phyloP scores from a whole-genome alignment of 2,113 vertebrate species.

The Ailuropoda melanoleuca region DNA sequence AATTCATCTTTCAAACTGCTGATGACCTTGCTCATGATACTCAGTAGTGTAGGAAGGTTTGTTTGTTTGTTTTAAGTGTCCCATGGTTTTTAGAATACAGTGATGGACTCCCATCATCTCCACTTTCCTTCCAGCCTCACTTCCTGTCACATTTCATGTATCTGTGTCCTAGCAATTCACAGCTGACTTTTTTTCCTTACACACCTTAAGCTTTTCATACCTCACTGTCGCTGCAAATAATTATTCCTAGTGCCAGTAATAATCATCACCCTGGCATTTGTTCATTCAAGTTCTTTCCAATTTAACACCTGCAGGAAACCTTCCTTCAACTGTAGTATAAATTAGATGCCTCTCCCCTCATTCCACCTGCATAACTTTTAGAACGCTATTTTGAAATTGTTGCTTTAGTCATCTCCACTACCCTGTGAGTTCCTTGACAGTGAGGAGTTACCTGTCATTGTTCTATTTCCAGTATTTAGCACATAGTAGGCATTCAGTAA shows the following conservation, averaged over 20 bases:
- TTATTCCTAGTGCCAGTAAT: not conserved
- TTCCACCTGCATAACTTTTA: not conserved
- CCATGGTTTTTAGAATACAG: not conserved
- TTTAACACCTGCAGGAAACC: not conserved
- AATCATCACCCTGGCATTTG: not conserved
- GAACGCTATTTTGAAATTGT: not conserved
- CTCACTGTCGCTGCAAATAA: not conserved
- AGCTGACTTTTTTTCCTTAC: not conserved
- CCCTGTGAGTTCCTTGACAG: not conserved
- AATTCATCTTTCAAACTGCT: not conserved
- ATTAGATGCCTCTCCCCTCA: not conserved
- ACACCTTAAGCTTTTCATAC: not conserved
- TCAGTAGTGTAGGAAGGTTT: not conserved
- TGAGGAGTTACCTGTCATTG: not conserved
- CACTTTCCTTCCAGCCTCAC: not conserved
- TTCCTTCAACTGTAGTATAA: not conserved
- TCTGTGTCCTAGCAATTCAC: not conserved
- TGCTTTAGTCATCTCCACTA: not conserved
- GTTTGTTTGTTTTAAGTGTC: not conserved
- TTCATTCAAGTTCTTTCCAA: not conserved
- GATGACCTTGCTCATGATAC: not conserved
- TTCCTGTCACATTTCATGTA: not conserved
- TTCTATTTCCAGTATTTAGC: not conserved
- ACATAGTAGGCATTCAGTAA: not conserved
- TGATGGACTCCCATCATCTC: not conserved